These are phyloP conservation scores for Trochalopteron elliotii DNA, from an alignment of 2,113 vertebrate genomes.

Conservation along the genomic window DNA sequence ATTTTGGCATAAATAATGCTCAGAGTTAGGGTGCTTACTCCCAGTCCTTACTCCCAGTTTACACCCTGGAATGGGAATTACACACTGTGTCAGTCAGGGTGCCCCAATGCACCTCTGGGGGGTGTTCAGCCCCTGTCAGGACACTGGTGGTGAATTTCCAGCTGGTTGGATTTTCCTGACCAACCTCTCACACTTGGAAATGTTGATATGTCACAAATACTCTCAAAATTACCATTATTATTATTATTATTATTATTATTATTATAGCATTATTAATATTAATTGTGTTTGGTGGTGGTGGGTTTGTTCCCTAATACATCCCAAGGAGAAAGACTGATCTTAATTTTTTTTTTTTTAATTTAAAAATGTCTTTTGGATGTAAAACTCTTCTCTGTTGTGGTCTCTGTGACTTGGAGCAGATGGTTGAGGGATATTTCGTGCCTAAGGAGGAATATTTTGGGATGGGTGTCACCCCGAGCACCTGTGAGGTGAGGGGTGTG, in stretches of 20 bases:
- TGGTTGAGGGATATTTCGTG: accelerated
- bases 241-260: too few relatives aligned
- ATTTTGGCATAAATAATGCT: neutral
- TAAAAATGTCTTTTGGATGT: neutral
- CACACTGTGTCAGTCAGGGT: neutral
- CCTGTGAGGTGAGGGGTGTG: neutral
- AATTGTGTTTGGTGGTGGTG: neutral
- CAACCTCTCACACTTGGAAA: neutral
- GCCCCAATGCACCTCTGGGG: neutral
- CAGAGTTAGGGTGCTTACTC: neutral
- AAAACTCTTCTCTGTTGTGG: neutral
- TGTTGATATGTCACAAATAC: neutral
- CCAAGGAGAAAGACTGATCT: neutral
- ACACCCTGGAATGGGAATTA: neutral
- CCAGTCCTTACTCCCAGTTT: neutral
- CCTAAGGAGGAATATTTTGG: neutral
- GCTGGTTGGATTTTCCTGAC: neutral
- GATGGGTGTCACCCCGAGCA: neutral
- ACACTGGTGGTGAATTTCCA: neutral
- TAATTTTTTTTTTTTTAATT: neutral
- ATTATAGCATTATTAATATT: too few relatives aligned
- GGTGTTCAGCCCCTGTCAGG: neutral
- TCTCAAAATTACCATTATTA: neutral
- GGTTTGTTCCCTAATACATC: neutral
- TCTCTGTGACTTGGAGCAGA: neutral